phyloP scores from a whole-genome alignment of 2,113 vertebrate genomes.

The Illadopsis cleaveri region DNA sequence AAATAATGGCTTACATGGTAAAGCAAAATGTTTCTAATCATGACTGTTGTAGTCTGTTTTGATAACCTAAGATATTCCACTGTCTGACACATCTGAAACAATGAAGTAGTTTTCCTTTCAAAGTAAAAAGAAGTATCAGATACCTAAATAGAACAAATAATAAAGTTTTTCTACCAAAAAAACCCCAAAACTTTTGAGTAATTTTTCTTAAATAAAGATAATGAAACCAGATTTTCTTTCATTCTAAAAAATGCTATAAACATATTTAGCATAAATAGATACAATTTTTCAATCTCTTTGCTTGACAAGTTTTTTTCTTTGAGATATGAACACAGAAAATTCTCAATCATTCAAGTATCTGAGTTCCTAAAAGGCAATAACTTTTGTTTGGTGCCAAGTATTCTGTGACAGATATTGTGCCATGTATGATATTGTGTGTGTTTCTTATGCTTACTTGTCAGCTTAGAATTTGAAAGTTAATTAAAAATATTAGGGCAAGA shows the following conservation, averaged over 20 bases:
- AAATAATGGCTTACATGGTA: slow-evolving; percentile 40
- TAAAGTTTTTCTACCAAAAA: not conserved
- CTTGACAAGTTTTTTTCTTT: not conserved
- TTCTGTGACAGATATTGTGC: not conserved
- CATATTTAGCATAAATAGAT: not conserved
- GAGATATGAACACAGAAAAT: not conserved
- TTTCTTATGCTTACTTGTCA: not conserved
- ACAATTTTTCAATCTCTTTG: not conserved
- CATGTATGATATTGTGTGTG: not conserved
- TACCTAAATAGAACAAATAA: not conserved
- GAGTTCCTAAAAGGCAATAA: not conserved
- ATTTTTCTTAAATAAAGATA: not conserved
- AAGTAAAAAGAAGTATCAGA: not conserved
- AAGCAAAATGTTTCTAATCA: slow-evolving; percentile 32
- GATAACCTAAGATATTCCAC: not conserved
- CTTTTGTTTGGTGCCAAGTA: not conserved
- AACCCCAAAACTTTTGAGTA: not conserved
- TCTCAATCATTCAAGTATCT: not conserved
- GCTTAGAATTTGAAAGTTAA: not conserved
- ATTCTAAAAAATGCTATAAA: not conserved
- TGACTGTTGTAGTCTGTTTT: slow-evolving; percentile 12
- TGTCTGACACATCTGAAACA: not conserved
- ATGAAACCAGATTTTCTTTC: not conserved
- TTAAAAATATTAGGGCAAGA: not conserved
- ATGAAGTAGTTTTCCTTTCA: slow-evolving; percentile 6